These are phyloP conservation scores for Thymelicus sylvestris DNA, from an alignment of 2,888 invertebrate species.

Conservation along the genomic window DNA sequence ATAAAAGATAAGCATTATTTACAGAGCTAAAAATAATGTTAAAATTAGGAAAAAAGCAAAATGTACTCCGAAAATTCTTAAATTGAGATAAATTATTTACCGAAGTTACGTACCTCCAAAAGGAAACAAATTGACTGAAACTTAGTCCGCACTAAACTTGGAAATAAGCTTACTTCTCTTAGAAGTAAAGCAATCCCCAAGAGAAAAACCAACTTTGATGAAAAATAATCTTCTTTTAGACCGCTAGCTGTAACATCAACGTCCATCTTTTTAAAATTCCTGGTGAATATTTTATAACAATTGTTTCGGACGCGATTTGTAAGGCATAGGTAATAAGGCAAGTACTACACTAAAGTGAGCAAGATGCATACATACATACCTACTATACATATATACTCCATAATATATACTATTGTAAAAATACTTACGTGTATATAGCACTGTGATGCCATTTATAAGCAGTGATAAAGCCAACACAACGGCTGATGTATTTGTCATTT, in stretches of 20 bases:
- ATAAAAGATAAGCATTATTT: too few species aligned
- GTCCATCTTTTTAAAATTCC: neutral
- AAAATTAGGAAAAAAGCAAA: too few species aligned
- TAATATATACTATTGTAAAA: neutral
- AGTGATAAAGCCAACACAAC: slow-evolving; percentile 35
- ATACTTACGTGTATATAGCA: slow-evolving; percentile 33
- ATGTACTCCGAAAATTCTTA: neutral
- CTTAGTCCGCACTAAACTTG: slow-evolving; percentile 37
- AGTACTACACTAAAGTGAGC: too few species aligned
- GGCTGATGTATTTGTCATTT: slow-evolving; percentile 38
- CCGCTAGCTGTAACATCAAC: slow-evolving; percentile 24
- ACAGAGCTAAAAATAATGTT: too few species aligned
- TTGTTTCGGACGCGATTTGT: too few species aligned
- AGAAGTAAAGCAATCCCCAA: slow-evolving; percentile 54
- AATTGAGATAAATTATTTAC: neutral
- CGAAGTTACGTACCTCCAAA: slow-evolving; percentile 33
- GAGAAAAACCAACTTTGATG: slow-evolving; percentile 57
- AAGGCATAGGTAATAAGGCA: too few species aligned
- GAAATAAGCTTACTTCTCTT: slow-evolving; percentile 49
- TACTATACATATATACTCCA: neutral
- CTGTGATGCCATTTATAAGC: slow-evolving; percentile 29
- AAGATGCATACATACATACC: neutral
- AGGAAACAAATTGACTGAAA: slow-evolving; percentile 53
- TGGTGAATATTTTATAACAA: too few species aligned
- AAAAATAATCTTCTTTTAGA: slow-evolving; percentile 46